A percentile compares a stretch with the other conserved stretches of the same genome.
Conservation (phyloP, 2,113 vertebrate species). For the Choloepus hoffmanni region DNA sequence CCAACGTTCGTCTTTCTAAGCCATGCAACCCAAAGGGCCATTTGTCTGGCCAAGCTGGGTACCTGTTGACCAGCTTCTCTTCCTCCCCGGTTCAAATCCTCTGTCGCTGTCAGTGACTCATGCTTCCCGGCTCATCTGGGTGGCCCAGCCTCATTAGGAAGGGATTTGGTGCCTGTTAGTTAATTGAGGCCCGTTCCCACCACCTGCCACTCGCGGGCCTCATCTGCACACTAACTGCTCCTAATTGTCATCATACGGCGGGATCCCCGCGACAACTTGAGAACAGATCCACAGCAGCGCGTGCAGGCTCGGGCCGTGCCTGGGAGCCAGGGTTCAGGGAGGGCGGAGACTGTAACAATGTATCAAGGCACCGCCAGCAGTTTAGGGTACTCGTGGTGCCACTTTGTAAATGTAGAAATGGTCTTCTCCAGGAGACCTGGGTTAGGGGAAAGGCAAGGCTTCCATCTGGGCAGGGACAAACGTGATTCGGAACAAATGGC, state of each 20-base stretch:
- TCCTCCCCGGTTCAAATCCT: constrained; percentile 74
- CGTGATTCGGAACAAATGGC: not conserved
- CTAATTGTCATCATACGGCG: constrained; percentile 89
- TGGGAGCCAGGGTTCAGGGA: constrained; percentile 66
- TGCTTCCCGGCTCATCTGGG: constrained; percentile 84
- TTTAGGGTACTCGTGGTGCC: constrained; percentile 33
- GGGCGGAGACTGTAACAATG: constrained; percentile 70
- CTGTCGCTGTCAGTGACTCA: constrained; percentile 81
- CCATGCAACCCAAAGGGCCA: not conserved
- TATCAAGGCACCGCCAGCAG: constrained; percentile 80
- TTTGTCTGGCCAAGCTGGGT: not conserved
- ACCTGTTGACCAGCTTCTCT: constrained; percentile 85
- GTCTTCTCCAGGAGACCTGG: not conserved
- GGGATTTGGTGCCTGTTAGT: constrained; percentile 87
- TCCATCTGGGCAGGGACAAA: accelerated
- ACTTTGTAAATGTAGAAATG: not conserved
- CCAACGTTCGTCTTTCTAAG: not conserved
- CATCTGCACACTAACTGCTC: constrained; percentile 88
- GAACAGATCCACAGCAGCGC: constrained; percentile 86
- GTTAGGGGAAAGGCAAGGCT: not conserved
- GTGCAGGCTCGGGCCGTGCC: constrained; percentile 64
- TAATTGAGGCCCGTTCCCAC: constrained; percentile 87
- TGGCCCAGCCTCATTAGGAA: constrained; percentile 90
- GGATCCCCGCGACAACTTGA: constrained; percentile 85
- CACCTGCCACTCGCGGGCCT: constrained; percentile 88